Conservation (phyloP, 2,797 vertebrate genomes). For the Microctenopoma lineatum region DNA sequence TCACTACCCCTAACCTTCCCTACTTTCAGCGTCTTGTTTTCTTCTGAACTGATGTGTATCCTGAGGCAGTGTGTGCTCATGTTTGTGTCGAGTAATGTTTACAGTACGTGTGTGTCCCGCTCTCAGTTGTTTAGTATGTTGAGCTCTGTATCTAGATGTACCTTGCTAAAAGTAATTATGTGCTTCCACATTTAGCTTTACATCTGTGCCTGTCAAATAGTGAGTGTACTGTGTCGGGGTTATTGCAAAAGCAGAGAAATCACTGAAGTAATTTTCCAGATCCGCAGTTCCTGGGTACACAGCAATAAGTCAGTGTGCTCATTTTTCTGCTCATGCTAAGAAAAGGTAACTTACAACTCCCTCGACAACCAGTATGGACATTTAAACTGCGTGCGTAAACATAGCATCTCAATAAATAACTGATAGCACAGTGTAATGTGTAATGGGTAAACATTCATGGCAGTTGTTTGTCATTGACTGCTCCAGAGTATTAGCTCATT, state of each 20-base stretch:
- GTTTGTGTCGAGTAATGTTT: neutral
- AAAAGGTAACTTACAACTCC: constrained; percentile 20
- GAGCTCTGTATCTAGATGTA: constrained; percentile 11
- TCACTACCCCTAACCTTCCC: neutral
- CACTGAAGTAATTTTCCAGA: constrained; percentile 52
- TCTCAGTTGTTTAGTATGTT: constrained; percentile 20
- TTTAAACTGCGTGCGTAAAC: constrained; percentile 16
- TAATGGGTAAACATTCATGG: constrained; percentile 3
- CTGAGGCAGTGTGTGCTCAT: constrained; percentile 2
- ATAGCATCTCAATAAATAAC: constrained; percentile 3
- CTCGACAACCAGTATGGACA: constrained; percentile 3
- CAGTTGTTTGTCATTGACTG: neutral
- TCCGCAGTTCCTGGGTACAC: constrained; percentile 42
- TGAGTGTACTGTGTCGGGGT: constrained; percentile 9
- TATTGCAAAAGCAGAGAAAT: constrained; percentile 42
- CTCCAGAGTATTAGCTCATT: constrained; percentile 2
- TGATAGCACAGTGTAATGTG: neutral
- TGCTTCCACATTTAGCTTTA: constrained; percentile 26
- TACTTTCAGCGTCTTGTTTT: constrained; percentile 3
- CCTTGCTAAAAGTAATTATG: constrained; percentile 35
- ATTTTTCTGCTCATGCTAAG: constrained; percentile 31
- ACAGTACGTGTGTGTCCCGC: constrained; percentile 3
- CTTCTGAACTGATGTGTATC: constrained; percentile 23
- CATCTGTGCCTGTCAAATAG: constrained; percentile 12
- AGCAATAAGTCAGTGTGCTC: constrained; percentile 25